Evolutionary conservation across 2,113 vertebrate genomes (phyloP).

Genomic region (Psilopogon haemacephalus): DNA sequence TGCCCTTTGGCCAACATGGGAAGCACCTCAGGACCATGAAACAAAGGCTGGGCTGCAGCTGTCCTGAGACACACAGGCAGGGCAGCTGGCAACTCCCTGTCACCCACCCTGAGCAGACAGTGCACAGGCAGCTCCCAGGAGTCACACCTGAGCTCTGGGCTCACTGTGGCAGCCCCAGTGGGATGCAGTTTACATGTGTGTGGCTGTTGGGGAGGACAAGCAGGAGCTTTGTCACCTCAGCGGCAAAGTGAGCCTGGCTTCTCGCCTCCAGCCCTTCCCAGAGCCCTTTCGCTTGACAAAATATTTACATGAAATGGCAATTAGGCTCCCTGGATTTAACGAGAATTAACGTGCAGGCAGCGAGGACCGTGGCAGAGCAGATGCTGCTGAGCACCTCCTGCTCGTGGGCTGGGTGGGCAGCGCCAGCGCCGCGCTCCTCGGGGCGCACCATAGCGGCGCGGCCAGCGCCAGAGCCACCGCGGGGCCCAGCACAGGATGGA

Average conservation of each 20-base stretch:
- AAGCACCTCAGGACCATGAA: background rate
- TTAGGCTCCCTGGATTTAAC: background rate
- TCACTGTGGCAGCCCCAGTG: rapidly evolving
- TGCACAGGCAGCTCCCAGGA: background rate
- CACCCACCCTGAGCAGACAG: rapidly evolving
- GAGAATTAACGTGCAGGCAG: background rate
- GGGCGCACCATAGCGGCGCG: background rate
- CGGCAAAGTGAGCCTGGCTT: rapidly evolving
- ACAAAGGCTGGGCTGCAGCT: rapidly evolving
- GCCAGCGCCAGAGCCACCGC: background rate
- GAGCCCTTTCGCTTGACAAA: background rate
- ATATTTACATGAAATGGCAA: background rate
- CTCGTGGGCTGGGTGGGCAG: rapidly evolving
- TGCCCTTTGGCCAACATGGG: background rate
- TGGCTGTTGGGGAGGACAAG: background rate
- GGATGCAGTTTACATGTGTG: background rate
- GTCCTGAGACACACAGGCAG: rapidly evolving
- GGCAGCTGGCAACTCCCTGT: background rate
- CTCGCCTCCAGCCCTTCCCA: background rate
- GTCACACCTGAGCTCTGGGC: rapidly evolving
- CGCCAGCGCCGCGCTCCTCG: rapidly evolving
- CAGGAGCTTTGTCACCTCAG: background rate
- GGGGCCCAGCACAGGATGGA: rapidly evolving
- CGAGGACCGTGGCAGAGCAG: background rate
- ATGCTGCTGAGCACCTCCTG: background rate